These are phyloP conservation scores for Corapipo altera DNA, from an alignment of 2,113 vertebrate species.

Conservation along the genomic window DNA sequence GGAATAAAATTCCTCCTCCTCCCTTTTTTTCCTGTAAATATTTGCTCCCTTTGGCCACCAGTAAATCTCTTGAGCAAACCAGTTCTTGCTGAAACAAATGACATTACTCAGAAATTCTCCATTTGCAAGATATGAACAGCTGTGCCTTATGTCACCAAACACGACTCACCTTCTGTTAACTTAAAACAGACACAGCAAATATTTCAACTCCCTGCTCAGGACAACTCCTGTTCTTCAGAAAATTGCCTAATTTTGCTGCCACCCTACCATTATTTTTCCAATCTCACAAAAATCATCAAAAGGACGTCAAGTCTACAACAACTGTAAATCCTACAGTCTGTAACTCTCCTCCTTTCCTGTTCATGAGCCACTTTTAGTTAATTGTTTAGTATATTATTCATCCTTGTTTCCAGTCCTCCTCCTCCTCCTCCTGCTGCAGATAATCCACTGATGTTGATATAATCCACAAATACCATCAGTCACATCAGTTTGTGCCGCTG, in stretches of 20 bases:
- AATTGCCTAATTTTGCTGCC: neutral
- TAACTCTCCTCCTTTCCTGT: neutral
- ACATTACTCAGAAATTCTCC: neutral
- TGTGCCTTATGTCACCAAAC: neutral
- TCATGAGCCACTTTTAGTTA: neutral
- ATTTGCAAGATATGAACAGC: neutral
- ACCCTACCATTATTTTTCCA: neutral
- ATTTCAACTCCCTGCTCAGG: neutral
- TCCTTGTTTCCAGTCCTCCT: neutral
- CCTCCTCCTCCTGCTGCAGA: constrained; percentile 2
- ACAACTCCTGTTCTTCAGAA: neutral
- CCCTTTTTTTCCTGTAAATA: neutral
- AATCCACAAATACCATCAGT: constrained; percentile 35
- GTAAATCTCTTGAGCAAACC: neutral
- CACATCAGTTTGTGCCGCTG: neutral
- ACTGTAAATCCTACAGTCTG: neutral
- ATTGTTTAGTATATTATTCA: neutral
- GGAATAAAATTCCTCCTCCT: neutral
- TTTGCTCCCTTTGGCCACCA: neutral
- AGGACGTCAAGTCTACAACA: neutral
- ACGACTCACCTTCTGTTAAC: neutral
- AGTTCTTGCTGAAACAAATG: neutral
- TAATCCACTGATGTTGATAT: constrained; percentile 20
- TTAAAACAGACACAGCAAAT: neutral
- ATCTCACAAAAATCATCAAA: neutral